Evolutionary conservation across 2,888 invertebrate species (phyloP), one percentile per base, ranked within the genome.

Genomic region (Trissolcus japonicus): DNA sequence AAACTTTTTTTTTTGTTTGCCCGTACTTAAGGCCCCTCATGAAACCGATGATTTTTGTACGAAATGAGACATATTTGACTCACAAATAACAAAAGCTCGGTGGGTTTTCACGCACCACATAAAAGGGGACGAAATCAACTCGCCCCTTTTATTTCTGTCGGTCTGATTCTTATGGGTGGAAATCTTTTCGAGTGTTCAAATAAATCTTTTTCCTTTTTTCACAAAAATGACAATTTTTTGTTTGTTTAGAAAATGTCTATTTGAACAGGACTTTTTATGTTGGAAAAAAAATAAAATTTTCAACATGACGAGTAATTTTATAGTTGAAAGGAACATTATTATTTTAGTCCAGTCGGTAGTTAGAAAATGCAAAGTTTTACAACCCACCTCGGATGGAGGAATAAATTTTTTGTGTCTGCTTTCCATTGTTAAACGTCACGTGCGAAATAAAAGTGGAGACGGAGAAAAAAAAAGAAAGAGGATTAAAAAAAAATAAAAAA

Each of bases 121-220:
- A 51, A 66, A 60, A 67, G 62, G 72, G 61, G 63, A 66, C 68
- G 54, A 16, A 41, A 67, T 75, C 59, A 59, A 60, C 35, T 41
- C 63, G 68, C 72, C 68, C 72, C 75, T 63, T 35, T 35, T 63
- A 54, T 61, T 61, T 46, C 61, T 14, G 53, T 43, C 55, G 71
- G 41, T 25, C 4, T 25, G 25, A 25, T 35, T 68, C 54, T 75
- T 67, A 62, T 55, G 63, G 65, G 6, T 35, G 35, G 35, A 1
- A 35, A 35, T 35, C 35, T 35, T 6, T 9, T 35, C 0, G 35
- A 11, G 35, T 35, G 35, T 9, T 35, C 35, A 35, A 9, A 25
- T 25, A 25, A 25, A 25, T 25, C 25, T 25, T 25, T 25, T 25
- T 25, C 4, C 2, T 25, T 2, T 25, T 25, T 2, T 25, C 6